Percentiles rank a stretch among this genome's conserved stretches.
Conservation (phyloP, 2,888 invertebrate species). For the Mythimna albipuncta region DNA sequence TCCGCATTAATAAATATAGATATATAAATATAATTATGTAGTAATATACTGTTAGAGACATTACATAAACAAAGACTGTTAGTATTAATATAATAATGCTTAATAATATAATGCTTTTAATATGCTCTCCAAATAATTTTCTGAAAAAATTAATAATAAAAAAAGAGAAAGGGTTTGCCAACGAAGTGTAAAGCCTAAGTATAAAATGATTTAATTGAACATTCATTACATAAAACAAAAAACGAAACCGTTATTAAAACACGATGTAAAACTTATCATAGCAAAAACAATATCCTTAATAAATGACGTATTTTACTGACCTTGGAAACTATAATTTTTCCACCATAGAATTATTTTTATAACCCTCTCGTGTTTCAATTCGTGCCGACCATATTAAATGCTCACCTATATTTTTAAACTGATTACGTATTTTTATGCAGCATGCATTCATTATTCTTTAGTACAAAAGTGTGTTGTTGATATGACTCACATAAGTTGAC, state of each 20-base stretch:
- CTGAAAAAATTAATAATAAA: not conserved
- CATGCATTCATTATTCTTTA: constrained; percentile 19
- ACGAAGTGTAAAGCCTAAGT: not conserved
- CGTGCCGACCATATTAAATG: constrained; percentile 12
- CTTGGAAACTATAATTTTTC: constrained; percentile 33
- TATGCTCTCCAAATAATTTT: not conserved
- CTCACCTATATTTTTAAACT: constrained; percentile 13
- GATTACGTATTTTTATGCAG: constrained; percentile 4
- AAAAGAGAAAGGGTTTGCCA: not conserved
- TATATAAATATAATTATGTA: too few species aligned
- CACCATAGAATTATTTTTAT: constrained; percentile 15
- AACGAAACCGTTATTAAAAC: constrained; percentile 14
- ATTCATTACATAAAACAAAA: not conserved
- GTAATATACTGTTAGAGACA: too few species aligned
- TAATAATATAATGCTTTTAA: too few species aligned
- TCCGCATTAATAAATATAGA: too few species aligned
- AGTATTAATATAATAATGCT: too few species aligned
- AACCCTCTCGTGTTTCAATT: constrained; percentile 10
- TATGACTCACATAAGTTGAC: constrained; percentile 33
- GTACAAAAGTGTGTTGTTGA: constrained; percentile 29
- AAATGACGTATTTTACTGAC: constrained; percentile 6
- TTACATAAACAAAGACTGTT: too few species aligned
- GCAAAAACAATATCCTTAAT: constrained; percentile 30
- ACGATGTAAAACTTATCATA: not conserved
- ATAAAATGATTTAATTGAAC: not conserved